Conservation (phyloP, 2,113 vertebrate species). For the Irena cyanogastra region DNA sequence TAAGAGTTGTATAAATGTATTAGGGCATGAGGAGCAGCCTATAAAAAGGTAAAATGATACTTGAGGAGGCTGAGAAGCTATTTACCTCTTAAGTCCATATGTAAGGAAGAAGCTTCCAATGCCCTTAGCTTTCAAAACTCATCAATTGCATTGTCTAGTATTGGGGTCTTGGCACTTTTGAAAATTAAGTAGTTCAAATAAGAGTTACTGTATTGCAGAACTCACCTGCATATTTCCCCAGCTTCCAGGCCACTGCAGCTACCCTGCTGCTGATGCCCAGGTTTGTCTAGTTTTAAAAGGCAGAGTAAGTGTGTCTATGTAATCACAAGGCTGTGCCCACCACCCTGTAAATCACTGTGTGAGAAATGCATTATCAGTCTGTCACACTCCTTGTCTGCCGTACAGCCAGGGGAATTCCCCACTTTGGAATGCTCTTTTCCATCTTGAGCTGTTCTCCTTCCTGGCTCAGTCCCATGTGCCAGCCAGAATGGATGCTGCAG, state of each 20-base stretch:
- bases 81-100: background rate
- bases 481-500: background rate
- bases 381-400: accelerated
- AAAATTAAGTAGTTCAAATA: background rate
- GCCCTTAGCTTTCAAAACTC: background rate
- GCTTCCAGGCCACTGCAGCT: background rate
- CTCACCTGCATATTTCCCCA: background rate
- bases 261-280: background rate
- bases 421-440: background rate
- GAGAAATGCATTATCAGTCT: background rate
- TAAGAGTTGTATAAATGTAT: background rate
- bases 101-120: background rate
- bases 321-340: background rate
- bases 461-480: background rate
- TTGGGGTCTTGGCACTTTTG: background rate
- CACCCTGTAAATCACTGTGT: background rate
- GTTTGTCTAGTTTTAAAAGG: background rate
- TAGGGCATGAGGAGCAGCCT: background rate
- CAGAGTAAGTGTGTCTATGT: accelerated
- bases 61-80: background rate
- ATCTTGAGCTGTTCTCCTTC: background rate
- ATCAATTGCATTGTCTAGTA: background rate
- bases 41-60: background rate
- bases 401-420: background rate
- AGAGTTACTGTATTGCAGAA: background rate